A percentile compares a stretch with the other conserved stretches of the same genome.
These are phyloP conservation scores for Sarcophaga subvicina DNA, from an alignment of 2,888 invertebrate species.

Conservation along the genomic window DNA sequence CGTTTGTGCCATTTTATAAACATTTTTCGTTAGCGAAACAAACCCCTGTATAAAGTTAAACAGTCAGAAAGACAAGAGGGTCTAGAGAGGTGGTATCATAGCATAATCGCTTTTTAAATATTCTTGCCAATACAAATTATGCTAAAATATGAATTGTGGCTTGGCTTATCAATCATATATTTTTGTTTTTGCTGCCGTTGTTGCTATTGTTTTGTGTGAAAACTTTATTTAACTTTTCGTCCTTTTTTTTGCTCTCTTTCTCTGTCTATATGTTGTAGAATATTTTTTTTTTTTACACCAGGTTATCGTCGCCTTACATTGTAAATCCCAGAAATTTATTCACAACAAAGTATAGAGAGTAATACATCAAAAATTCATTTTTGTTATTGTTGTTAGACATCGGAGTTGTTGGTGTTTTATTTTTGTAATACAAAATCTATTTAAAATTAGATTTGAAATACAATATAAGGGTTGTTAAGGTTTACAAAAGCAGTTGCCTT, in stretches of 20 bases:
- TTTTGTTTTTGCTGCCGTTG: neutral
- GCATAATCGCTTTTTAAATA: conserved; percentile 63
- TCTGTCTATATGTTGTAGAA: too few relatives aligned
- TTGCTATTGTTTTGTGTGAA: neutral
- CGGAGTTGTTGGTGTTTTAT: neutral
- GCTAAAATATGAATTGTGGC: conserved; percentile 13
- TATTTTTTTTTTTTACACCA: conserved; percentile 4
- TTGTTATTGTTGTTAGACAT: neutral
- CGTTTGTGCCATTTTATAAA: too few relatives aligned
- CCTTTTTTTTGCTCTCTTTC: too few relatives aligned
- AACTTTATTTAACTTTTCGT: conserved; percentile 18
- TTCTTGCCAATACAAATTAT: conserved; percentile 44
- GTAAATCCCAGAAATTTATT: conserved; percentile 55
- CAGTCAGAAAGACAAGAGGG: neutral
- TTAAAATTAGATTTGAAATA: conserved; percentile 16
- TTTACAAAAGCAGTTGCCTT: neutral
- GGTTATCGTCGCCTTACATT: conserved; percentile 13
- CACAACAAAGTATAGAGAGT: conserved; percentile 43
- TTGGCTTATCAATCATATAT: conserved; percentile 52
- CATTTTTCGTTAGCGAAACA: too few relatives aligned
- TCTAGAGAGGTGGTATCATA: neutral
- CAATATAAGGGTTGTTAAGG: conserved; percentile 35
- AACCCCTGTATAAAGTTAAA: too few relatives aligned
- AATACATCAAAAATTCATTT: conserved; percentile 57
- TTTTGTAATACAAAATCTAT: conserved; percentile 8